phyloP scores from a whole-genome alignment of 2,888 invertebrate species.

The Serripes groenlandicus region DNA sequence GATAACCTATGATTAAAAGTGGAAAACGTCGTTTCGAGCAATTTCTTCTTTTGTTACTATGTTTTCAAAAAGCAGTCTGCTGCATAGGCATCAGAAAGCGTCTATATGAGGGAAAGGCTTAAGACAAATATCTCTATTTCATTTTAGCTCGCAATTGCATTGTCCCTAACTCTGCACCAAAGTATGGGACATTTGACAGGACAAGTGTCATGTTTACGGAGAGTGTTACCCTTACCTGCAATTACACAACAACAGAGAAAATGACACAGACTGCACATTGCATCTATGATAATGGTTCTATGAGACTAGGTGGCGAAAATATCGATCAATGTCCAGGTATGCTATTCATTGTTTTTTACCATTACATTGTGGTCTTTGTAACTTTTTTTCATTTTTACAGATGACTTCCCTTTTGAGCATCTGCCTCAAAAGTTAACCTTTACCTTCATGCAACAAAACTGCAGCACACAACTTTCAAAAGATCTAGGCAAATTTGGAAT shows the following conservation, averaged over 20 bases:
- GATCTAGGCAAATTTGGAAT: too few relatives aligned
- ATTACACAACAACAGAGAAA: conserved; percentile 14
- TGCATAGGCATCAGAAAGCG: background rate
- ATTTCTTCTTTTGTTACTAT: conserved; percentile 8
- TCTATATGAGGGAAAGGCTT: background rate
- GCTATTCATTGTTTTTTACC: background rate
- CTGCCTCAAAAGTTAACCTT: too few relatives aligned
- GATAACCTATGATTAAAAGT: background rate
- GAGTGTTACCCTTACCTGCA: conserved; percentile 37
- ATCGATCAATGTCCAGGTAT: conserved; percentile 53
- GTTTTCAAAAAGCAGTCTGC: background rate
- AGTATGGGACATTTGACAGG: conserved; percentile 38
- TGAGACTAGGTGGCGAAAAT: conserved; percentile 46
- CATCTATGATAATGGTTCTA: conserved; percentile 31
- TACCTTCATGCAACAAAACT: too few relatives aligned
- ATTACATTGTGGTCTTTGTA: too few relatives aligned
- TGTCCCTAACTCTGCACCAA: conserved; percentile 17
- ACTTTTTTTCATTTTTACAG: too few relatives aligned
- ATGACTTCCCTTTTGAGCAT: too few relatives aligned
- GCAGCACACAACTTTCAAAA: too few relatives aligned
- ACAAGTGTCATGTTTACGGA: conserved; percentile 27
- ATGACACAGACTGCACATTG: conserved; percentile 10
- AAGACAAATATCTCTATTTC: background rate
- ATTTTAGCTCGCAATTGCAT: conserved; percentile 33
- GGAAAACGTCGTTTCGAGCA: background rate